These are phyloP conservation scores for Sisor rabdophorus DNA, from an alignment of 2,113 vertebrate genomes.

Conservation along the genomic window DNA sequence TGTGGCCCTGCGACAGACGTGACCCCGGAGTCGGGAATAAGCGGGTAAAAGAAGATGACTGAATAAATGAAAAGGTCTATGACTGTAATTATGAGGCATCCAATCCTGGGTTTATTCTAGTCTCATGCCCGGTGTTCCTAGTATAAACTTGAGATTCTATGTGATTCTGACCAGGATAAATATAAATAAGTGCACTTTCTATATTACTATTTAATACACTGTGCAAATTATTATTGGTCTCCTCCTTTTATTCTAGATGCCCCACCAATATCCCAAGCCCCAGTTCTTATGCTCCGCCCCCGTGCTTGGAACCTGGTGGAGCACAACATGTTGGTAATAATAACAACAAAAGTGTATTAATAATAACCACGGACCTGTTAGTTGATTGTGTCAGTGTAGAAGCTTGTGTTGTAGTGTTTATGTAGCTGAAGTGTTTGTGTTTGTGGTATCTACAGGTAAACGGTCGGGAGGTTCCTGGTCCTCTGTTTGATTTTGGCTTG, in stretches of 20 bases:
- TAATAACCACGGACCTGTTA: not conserved
- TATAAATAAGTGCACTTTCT: not conserved
- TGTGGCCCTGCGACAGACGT: too few species aligned
- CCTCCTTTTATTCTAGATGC: slow-evolving; percentile 50
- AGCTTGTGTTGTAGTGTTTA: not conserved
- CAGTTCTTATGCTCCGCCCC: slow-evolving; percentile 74
- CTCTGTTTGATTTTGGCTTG: slow-evolving; percentile 76
- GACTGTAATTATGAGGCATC: not conserved
- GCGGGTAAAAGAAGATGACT: too few species aligned
- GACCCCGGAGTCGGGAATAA: too few species aligned
- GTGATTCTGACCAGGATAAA: not conserved
- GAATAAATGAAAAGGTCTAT: not conserved
- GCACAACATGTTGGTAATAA: slow-evolving; percentile 70
- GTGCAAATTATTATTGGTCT: not conserved
- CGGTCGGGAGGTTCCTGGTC: slow-evolving; percentile 70
- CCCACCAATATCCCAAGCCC: slow-evolving; percentile 68
- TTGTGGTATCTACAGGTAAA: slow-evolving; percentile 61
- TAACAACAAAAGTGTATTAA: not conserved
- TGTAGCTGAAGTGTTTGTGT: not conserved
- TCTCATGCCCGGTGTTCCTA: not conserved
- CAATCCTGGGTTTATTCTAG: not conserved
- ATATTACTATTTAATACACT: not conserved
- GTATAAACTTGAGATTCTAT: not conserved
- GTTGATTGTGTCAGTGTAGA: not conserved
- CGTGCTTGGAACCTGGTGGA: slow-evolving; percentile 78